phyloP scores from a whole-genome alignment of 1,140 invertebrate genomes.

The Macrostomum lignano region DNA sequence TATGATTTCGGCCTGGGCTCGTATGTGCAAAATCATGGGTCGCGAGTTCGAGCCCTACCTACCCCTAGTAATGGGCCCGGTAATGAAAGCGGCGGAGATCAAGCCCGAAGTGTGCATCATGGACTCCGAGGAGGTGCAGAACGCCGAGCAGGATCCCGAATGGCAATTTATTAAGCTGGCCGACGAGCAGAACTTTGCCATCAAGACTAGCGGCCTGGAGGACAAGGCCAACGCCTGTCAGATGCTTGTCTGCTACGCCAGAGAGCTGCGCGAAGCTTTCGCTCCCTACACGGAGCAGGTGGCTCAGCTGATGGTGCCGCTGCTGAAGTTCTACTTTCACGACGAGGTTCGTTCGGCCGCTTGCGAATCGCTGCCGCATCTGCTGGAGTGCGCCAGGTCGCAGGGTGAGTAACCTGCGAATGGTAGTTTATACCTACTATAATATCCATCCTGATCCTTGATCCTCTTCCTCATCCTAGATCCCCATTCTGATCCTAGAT shows the following conservation, averaged over 20 bases:
- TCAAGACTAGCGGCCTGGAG: constrained; percentile 46
- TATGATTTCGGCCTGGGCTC: constrained; percentile 88
- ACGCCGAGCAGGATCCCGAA: constrained; percentile 59
- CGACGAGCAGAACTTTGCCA: constrained; percentile 42
- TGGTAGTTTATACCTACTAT: no score
- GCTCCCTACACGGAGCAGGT: constrained; percentile 72
- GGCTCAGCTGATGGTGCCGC: constrained; percentile 60
- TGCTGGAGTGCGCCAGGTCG: constrained; percentile 65
- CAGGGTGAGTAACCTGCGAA: no score
- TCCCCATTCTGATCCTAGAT: no score
- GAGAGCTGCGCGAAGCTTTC: constrained; percentile 82
- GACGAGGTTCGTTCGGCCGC: constrained; percentile 46
- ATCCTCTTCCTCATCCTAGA: no score
- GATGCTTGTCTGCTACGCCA: constrained; percentile 91
- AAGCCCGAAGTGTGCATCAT: constrained; percentile 55
- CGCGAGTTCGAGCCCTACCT: constrained; percentile 80
- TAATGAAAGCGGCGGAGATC: constrained; percentile 68
- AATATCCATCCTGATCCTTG: no score
- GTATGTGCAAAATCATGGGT: constrained; percentile 86
- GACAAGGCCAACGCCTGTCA: constrained; percentile 95
- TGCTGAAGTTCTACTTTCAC: constrained; percentile 95
- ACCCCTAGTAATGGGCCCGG: constrained; percentile 81
- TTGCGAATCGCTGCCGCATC: constrained; percentile 66
- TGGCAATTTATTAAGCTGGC: constrained; percentile 92
- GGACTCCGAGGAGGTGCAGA: constrained; percentile 29